A percentile compares a stretch with the other conserved stretches of the same genome.
phyloP scores from a whole-genome alignment of 2,113 vertebrate species.

The Chlorocebus sabaeus region DNA sequence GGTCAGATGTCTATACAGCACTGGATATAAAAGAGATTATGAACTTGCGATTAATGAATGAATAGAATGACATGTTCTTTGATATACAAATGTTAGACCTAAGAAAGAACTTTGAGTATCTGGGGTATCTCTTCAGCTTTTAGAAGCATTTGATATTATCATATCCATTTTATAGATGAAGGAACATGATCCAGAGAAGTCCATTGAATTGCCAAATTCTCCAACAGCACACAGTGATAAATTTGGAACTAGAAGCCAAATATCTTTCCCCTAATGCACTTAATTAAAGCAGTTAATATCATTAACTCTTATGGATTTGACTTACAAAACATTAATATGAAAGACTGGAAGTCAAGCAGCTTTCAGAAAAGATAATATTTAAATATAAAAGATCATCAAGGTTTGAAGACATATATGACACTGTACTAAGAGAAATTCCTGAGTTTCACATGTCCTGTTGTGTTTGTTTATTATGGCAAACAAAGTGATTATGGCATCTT shows the following conservation, averaged over 20 bases:
- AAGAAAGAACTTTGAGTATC: not conserved
- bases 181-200: not conserved
- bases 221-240: not conserved
- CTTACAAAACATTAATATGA: not conserved
- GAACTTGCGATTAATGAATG: not conserved
- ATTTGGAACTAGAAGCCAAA: not conserved
- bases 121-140: not conserved
- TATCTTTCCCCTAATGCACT: not conserved
- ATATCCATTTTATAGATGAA: not conserved
- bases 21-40: not conserved
- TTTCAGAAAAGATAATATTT: constrained; percentile 11
- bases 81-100: not conserved
- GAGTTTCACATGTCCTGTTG: not conserved
- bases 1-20: not conserved
- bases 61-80: not conserved
- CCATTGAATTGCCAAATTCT: not conserved
- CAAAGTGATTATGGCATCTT: not conserved
- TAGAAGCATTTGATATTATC: not conserved
- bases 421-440: not conserved
- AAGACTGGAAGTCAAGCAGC: not conserved
- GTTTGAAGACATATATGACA: not conserved
- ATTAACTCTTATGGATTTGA: not conserved
- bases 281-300: not conserved
- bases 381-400: not conserved
- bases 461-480: not conserved